Conservation (phyloP, 2,113 vertebrate genomes). For the Paramormyrops kingsleyae region DNA sequence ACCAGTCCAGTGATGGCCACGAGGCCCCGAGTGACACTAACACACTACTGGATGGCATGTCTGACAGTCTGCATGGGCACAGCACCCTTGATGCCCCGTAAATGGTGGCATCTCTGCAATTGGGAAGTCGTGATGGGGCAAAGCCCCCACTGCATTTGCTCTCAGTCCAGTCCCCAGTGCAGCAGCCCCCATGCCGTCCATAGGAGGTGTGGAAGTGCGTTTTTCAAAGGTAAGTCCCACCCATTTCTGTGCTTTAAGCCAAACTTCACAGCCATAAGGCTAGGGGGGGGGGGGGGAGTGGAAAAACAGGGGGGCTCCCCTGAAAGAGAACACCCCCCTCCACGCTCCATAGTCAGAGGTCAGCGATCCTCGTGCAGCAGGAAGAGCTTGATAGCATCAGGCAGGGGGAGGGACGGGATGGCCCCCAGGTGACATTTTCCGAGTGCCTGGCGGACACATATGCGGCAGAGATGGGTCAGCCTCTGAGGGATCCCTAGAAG, state of each 20-base stretch:
- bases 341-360: neutral
- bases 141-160: neutral
- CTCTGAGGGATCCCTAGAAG: conserved; percentile 63
- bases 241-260: neutral
- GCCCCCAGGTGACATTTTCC: conserved; percentile 73
- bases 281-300: no score
- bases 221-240: neutral
- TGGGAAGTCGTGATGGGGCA: neutral
- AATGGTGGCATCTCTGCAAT: neutral
- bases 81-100: neutral
- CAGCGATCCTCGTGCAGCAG: conserved; percentile 66
- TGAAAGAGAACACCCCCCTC: neutral
- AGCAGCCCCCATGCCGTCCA: neutral
- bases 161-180: neutral
- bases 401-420: conserved; percentile 73
- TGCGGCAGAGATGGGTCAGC: conserved; percentile 76
- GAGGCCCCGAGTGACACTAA: neutral
- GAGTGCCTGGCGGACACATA: conserved; percentile 69
- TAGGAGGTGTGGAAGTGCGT: neutral
- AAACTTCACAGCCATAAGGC: neutral
- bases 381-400: conserved; percentile 73
- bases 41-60: neutral
- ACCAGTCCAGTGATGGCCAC: neutral
- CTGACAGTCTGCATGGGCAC: neutral
- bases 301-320: neutral